phyloP scores from a whole-genome alignment of 2,888 invertebrate species.

The Emmelina monodactyla region DNA sequence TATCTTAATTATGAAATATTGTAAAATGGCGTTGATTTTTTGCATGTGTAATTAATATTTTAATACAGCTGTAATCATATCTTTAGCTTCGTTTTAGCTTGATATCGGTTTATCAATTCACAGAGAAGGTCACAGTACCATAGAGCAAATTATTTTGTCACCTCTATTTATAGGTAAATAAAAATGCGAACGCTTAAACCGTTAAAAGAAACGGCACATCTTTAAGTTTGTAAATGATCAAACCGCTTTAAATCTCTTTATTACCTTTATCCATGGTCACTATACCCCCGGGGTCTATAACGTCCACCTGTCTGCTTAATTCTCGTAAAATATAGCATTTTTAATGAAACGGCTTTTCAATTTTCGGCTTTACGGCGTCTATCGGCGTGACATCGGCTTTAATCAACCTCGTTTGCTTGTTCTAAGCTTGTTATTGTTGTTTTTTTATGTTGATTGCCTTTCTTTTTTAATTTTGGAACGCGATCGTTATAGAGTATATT shows the following conservation, averaged over 20 bases:
- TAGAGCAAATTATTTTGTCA: too few species aligned
- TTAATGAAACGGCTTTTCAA: conserved; percentile 63
- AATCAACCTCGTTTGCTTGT: conserved; percentile 50
- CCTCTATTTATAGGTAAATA: too few species aligned
- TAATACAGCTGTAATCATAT: too few species aligned
- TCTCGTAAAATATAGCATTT: conserved; percentile 61
- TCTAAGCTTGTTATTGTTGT: conserved; percentile 27
- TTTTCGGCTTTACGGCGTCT: conserved; percentile 57
- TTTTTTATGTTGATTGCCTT: conserved; percentile 41
- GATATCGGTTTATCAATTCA: too few species aligned
- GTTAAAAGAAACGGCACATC: too few species aligned
- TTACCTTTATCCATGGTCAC: conserved; percentile 28
- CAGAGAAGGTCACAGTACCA: too few species aligned
- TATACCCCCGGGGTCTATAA: conserved; percentile 29
- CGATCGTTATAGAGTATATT: conserved; percentile 28
- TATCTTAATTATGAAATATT: too few species aligned
- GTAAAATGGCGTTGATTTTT: too few species aligned
- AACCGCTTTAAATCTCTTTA: conserved; percentile 5
- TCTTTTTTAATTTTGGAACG: conserved; percentile 41
- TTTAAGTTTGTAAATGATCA: too few species aligned
- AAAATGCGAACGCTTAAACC: too few species aligned
- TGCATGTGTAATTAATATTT: too few species aligned
- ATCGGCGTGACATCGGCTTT: conserved; percentile 63
- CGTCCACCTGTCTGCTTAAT: conserved; percentile 59
- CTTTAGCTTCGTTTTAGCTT: too few species aligned